phyloP scores from a whole-genome alignment of 2,113 vertebrate species.

The Orcinus orca region DNA sequence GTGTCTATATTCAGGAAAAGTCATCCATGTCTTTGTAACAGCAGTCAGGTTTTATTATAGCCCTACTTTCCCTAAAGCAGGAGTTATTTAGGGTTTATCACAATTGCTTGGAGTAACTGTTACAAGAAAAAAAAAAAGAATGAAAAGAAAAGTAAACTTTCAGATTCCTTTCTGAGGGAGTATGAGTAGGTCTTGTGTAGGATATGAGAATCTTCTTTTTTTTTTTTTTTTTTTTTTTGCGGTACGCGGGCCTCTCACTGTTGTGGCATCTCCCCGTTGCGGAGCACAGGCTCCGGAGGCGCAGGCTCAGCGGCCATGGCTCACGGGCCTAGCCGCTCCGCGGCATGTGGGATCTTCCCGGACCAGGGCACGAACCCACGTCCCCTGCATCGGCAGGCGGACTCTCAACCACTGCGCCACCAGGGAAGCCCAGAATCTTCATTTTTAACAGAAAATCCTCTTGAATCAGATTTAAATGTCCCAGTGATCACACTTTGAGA shows the following conservation, averaged over 20 bases:
- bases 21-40: neutral
- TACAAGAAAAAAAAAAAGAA: neutral
- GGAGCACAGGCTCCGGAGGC: no score
- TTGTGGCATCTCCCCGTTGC: no score
- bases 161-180: neutral
- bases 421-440: neutral
- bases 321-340: no score
- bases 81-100: neutral
- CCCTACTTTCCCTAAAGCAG: neutral
- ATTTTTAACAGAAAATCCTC: neutral
- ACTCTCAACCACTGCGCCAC: no score
- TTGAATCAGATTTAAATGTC: neutral
- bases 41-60: neutral
- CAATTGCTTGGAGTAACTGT: neutral
- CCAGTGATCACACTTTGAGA: neutral
- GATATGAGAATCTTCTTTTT: neutral
- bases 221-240: no score
- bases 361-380: no score
- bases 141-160: neutral
- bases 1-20: neutral
- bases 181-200: neutral
- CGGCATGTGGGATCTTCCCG: no score
- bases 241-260: no score
- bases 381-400: no score
- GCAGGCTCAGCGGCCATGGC: no score